Evolutionary conservation across 2,113 vertebrate genomes (phyloP).

Genomic region (Gnathonemus longibarbis): DNA sequence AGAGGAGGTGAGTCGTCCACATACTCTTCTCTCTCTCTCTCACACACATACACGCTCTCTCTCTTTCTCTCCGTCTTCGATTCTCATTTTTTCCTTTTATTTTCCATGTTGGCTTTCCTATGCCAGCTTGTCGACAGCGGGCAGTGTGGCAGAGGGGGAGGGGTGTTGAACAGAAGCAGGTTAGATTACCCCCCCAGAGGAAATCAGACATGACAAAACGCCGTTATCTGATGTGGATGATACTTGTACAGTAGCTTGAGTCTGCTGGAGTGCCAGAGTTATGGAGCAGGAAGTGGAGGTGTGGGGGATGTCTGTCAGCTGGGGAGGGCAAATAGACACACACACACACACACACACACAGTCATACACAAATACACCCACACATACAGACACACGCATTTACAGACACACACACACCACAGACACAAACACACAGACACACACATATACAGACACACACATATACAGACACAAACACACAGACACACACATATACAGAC

Average conservation of each 20-base stretch:
- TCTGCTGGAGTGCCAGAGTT: slow-evolving; percentile 10
- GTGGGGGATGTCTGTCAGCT: not conserved
- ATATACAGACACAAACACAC: too few relatives aligned
- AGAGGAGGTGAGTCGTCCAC: slow-evolving; percentile 14
- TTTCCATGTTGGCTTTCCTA: not conserved
- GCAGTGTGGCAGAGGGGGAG: not conserved
- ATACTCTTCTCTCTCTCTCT: not conserved
- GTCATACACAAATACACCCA: not conserved
- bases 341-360: not conserved
- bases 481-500: not conserved
- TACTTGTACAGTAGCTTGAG: slow-evolving; percentile 35
- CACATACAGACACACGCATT: not conserved
- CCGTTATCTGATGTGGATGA: slow-evolving; percentile 38
- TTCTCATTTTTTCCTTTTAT: not conserved
- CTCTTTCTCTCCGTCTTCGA: not conserved
- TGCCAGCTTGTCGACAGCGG: slow-evolving; percentile 9
- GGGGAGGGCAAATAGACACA: not conserved
- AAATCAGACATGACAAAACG: slow-evolving; percentile 40
- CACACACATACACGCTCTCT: not conserved
- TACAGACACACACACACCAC: not conserved
- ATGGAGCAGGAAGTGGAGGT: not conserved
- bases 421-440: not conserved
- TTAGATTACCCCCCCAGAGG: slow-evolving; percentile 32
- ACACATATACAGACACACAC: not conserved
- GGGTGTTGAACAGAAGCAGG: slow-evolving; percentile 10